Evolutionary conservation across 1,140 invertebrate genomes (phyloP).

Genomic region (Drosophila kanapiae): DNA sequence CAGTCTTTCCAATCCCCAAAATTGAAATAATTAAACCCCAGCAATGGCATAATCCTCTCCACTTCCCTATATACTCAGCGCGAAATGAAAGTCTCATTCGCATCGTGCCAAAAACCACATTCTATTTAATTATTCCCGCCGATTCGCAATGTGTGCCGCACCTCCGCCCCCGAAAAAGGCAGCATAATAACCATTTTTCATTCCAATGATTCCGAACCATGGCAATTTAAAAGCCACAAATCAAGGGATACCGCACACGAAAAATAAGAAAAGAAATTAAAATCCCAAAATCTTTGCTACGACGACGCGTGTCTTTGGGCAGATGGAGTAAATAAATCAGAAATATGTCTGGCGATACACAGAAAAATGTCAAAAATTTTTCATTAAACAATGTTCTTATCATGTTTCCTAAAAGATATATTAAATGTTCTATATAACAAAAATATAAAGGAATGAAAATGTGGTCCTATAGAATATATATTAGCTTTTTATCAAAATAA

Average conservation of each 20-base stretch:
- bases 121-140: conserved; percentile 56
- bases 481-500: background rate
- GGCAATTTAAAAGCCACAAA: conserved; percentile 79
- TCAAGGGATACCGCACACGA: conserved; percentile 35
- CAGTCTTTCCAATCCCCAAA: background rate
- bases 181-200: conserved; percentile 61
- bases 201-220: conserved; percentile 43
- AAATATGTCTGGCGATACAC: background rate
- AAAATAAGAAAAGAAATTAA: conserved; percentile 19
- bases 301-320: conserved; percentile 36
- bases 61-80: background rate
- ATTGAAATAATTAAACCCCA: background rate
- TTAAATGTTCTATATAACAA: background rate
- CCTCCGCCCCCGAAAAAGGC: conserved; percentile 43
- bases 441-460: background rate
- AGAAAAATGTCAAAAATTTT: background rate
- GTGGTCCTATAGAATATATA: background rate
- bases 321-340: conserved; percentile 35
- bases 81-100: conserved; percentile 24
- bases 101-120: conserved; percentile 35
- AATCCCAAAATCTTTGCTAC: conserved; percentile 36
- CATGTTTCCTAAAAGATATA: background rate
- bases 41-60: background rate
- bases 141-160: conserved; percentile 46
- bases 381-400: background rate